phyloP scores from a whole-genome alignment of 2,888 invertebrate genomes.

The Drosophila gaucha region DNA sequence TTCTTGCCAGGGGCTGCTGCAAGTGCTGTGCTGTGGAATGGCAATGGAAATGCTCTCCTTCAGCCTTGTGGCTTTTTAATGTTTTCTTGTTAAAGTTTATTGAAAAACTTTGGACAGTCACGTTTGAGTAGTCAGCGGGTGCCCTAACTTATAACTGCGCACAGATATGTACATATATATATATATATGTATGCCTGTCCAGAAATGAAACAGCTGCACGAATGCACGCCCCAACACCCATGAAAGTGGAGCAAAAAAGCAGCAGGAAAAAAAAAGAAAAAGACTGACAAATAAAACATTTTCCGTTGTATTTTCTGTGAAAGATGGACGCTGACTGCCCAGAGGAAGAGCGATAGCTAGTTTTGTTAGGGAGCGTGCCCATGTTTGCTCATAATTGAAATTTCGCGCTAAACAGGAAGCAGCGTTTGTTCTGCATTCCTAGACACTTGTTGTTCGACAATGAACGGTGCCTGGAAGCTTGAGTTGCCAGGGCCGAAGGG shows the following conservation, averaged over 20 bases:
- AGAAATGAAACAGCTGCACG: constrained; percentile 74
- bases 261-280: constrained; percentile 23
- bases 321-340: constrained; percentile 1
- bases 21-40: constrained; percentile 33
- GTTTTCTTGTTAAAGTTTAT: constrained; percentile 81
- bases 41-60: constrained; percentile 64
- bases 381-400: constrained; percentile 76
- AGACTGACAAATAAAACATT: constrained; percentile 53
- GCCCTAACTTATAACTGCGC: constrained; percentile 53
- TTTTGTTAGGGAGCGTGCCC: constrained; percentile 35
- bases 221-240: constrained; percentile 70
- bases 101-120: constrained; percentile 80
- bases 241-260: constrained; percentile 65
- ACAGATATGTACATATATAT: constrained; percentile 11
- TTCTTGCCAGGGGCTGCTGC: constrained; percentile 35
- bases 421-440: constrained; percentile 45
- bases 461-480: constrained; percentile 48
- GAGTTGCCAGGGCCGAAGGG: constrained; percentile 1
- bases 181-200: constrained; percentile 15
- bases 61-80: constrained; percentile 79
- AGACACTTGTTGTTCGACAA: constrained; percentile 61
- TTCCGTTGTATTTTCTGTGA: constrained; percentile 32
- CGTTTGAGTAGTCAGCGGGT: constrained; percentile 80
- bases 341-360: not conserved
- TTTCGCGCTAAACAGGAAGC: constrained; percentile 78